phyloP scores from a whole-genome alignment of 2,888 invertebrate genomes.

The Drosophila melanosoma region DNA sequence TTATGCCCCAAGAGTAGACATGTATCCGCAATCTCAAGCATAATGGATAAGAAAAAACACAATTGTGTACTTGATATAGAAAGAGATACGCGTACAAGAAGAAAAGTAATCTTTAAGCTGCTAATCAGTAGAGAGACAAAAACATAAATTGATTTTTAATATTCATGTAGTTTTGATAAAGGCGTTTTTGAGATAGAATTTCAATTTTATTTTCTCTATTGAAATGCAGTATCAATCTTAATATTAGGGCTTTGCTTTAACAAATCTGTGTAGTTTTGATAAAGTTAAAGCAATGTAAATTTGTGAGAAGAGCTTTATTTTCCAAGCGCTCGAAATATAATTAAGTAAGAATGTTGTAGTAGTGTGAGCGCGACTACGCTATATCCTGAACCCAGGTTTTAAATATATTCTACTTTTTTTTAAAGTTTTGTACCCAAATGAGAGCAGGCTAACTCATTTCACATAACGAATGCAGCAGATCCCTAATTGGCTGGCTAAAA shows the following conservation, averaged over 20 bases:
- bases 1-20: constrained; percentile 14
- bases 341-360: too few relatives aligned
- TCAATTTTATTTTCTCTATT: neutral
- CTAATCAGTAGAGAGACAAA: neutral
- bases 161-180: neutral
- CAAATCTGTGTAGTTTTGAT: too few relatives aligned
- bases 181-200: neutral
- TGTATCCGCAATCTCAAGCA: constrained; percentile 7
- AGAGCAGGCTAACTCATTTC: too few relatives aligned
- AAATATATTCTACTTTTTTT: too few relatives aligned
- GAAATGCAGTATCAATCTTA: too few relatives aligned
- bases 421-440: too few relatives aligned
- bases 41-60: neutral
- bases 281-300: neutral
- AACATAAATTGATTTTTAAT: neutral
- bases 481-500: too few relatives aligned
- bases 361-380: too few relatives aligned
- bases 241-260: neutral
- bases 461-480: too few relatives aligned
- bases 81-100: neutral
- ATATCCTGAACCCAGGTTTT: too few relatives aligned
- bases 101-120: neutral
- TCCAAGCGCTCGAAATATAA: neutral
- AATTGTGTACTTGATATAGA: neutral
- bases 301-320: neutral